These are phyloP conservation scores for Peribatodes rhomboidaria DNA, from an alignment of 2,888 invertebrate genomes.

Conservation along the genomic window DNA sequence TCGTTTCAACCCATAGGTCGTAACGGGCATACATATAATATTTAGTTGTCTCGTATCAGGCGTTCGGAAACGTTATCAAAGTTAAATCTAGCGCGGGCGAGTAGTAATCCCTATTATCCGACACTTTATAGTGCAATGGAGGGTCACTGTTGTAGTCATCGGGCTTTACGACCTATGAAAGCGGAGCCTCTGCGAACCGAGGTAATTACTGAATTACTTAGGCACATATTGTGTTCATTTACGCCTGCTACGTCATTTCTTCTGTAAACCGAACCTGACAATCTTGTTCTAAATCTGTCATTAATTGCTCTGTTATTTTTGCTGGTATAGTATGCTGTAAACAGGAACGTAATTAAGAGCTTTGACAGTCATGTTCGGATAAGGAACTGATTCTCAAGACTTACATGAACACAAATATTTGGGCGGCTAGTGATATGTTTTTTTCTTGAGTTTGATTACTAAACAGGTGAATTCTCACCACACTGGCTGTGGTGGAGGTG, in stretches of 20 bases:
- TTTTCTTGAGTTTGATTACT: no score
- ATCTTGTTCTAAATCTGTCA: background rate
- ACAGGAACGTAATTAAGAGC: no score
- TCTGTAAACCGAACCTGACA: background rate
- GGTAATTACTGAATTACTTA: conserved; percentile 82
- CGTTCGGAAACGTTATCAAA: conserved; percentile 61
- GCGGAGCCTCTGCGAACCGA: conserved; percentile 71
- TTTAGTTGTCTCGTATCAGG: conserved; percentile 47
- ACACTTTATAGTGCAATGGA: conserved; percentile 78
- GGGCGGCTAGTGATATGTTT: no score
- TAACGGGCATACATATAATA: conserved; percentile 20
- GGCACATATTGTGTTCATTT: conserved; percentile 54
- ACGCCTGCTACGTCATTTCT: conserved; percentile 38
- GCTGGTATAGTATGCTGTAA: no score
- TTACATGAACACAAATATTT: no score
- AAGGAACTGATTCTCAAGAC: no score
- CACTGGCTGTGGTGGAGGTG: no score
- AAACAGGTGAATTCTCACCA: no score
- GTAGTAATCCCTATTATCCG: conserved; percentile 81
- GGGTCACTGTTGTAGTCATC: conserved; percentile 73
- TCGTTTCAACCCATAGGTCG: background rate
- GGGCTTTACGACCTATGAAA: conserved; percentile 82
- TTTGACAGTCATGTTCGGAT: no score
- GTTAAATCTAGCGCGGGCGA: conserved; percentile 69
- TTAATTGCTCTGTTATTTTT: no score